Percentiles rank a stretch among this genome's conserved stretches.
These are phyloP conservation scores for Virgularia gustaviana DNA, from an alignment of 92 coral and sea anemone species.

Conservation along the genomic window DNA sequence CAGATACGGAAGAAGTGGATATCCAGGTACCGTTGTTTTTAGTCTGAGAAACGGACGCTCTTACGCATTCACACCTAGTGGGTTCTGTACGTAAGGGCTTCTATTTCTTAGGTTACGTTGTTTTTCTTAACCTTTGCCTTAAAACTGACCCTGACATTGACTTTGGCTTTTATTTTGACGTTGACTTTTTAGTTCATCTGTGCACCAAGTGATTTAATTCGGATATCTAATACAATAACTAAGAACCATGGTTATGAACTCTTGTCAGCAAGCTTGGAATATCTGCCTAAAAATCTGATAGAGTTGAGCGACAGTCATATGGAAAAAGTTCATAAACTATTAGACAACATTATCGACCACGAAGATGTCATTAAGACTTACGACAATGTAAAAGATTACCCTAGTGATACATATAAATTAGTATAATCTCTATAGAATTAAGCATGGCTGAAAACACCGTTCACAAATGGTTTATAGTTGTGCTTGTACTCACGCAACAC, in stretches of 20 bases:
- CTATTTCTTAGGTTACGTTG: background rate
- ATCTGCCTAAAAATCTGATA: conserved; percentile 68
- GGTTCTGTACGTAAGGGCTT: too few relatives aligned
- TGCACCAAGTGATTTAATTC: conserved; percentile 64
- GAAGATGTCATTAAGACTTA: conserved; percentile 77
- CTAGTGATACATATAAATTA: conserved; percentile 79
- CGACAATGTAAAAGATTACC: conserved; percentile 77
- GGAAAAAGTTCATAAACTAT: conserved; percentile 72
- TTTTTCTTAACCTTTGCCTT: background rate
- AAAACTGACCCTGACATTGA: background rate
- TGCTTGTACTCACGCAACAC: too few relatives aligned
- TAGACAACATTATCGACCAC: conserved; percentile 72
- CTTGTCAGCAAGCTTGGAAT: conserved; percentile 73
- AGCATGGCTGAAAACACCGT: too few relatives aligned
- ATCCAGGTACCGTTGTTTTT: conserved; percentile 90
- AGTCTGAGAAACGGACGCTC: too few relatives aligned
- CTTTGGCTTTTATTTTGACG: background rate
- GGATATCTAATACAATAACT: conserved; percentile 66
- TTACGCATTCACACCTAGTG: too few relatives aligned
- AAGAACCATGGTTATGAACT: conserved; percentile 46
- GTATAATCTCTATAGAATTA: too few relatives aligned
- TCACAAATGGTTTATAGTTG: too few relatives aligned
- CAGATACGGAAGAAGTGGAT: conserved; percentile 59
- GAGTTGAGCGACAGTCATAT: conserved; percentile 59
- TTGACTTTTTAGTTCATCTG: conserved; percentile 75